A percentile compares a stretch with the other conserved stretches of the same genome.
Conservation (phyloP, 2,888 invertebrate species). For the Caenorhabditis sp. region DNA sequence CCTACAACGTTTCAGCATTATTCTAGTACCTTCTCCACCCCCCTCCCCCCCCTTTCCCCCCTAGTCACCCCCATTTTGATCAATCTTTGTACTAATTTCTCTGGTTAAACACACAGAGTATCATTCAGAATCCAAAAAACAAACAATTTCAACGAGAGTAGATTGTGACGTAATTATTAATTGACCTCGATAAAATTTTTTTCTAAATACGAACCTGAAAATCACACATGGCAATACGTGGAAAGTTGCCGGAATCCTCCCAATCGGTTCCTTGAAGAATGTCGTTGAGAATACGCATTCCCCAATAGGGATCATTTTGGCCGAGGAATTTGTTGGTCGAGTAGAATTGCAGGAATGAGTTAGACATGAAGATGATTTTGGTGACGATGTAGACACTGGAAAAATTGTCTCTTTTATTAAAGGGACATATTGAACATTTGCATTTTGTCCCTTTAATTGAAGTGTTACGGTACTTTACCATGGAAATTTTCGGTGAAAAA, state of each 20-base stretch:
- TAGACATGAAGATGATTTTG: conserved; percentile 65
- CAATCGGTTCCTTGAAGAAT: conserved; percentile 65
- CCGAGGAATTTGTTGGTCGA: conserved; percentile 67
- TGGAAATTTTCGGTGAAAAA: no score
- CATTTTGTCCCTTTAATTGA: no score
- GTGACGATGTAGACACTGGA: conserved; percentile 64
- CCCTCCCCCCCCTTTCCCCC: no score
- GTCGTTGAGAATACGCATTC: conserved; percentile 60
- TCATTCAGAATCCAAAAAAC: no score
- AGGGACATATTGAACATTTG: no score
- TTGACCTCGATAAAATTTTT: background rate
- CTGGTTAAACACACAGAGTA: background rate
- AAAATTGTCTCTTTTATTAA: background rate
- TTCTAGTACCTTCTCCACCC: no score
- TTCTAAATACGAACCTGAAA: conserved; percentile 52
- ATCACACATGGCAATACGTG: conserved; percentile 68
- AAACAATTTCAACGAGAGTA: background rate
- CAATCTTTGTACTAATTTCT: background rate
- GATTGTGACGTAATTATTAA: background rate
- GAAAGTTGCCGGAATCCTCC: conserved; percentile 68
- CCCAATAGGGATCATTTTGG: conserved; percentile 64
- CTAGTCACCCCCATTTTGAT: no score
- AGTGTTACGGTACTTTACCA: no score
- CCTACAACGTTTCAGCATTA: conserved; percentile 19
- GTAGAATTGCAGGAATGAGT: conserved; percentile 65